Conservation (phyloP, 2,888 invertebrate species). For the Callimorpha dominula region DNA sequence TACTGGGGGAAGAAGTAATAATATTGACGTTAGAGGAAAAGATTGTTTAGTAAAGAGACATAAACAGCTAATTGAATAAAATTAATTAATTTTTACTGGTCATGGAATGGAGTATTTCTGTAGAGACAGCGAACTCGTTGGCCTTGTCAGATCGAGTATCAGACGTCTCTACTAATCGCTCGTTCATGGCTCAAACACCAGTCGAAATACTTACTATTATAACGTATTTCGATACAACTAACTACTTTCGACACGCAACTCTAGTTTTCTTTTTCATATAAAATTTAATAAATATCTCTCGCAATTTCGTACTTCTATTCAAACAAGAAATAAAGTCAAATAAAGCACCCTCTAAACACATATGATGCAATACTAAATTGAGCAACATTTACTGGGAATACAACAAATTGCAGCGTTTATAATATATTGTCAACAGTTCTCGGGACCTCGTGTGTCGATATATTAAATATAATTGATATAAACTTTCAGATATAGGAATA, state of each 20-base stretch:
- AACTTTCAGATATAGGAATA: conserved; percentile 82
- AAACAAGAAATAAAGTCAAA: conserved; percentile 53
- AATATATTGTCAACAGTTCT: conserved; percentile 85
- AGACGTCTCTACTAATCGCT: conserved; percentile 33
- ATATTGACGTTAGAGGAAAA: conserved; percentile 22
- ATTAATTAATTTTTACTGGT: conserved; percentile 44
- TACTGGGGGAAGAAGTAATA: conserved; percentile 24
- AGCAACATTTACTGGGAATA: conserved; percentile 81
- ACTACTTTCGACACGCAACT: conserved; percentile 43
- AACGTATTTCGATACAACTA: conserved; percentile 30
- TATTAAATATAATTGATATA: conserved; percentile 79
- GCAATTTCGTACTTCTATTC: conserved; percentile 41
- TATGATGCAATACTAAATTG: conserved; percentile 75
- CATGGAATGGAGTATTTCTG: conserved; percentile 54
- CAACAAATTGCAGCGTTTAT: conserved; percentile 72
- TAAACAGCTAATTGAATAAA: conserved; percentile 36
- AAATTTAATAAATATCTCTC: conserved; percentile 43
- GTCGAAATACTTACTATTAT: conserved; percentile 25
- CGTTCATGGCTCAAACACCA: conserved; percentile 30
- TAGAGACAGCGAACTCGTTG: conserved; percentile 28
- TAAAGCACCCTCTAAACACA: conserved; percentile 45
- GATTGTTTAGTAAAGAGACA: conserved; percentile 28
- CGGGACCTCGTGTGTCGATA: conserved; percentile 73
- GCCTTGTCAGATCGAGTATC: conserved; percentile 15
- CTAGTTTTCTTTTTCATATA: conserved; percentile 23